phyloP scores from a whole-genome alignment of 1,140 invertebrate genomes.

The Drosophila dunni region DNA sequence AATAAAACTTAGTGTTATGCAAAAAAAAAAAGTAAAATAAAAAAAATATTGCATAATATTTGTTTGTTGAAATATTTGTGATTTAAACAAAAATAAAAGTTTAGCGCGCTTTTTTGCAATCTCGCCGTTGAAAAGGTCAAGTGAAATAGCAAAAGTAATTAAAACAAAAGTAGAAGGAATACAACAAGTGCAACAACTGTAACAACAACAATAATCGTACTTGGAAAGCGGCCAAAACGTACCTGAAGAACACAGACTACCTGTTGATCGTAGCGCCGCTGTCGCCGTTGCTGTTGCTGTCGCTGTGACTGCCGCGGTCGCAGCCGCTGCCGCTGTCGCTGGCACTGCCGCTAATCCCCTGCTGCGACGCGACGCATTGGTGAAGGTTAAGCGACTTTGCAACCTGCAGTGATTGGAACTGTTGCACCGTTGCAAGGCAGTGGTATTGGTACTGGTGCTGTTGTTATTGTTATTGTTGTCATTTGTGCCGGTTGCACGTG shows the following conservation, averaged over 20 bases:
- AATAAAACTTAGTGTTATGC: slow-evolving; percentile 24
- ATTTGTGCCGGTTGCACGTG: slow-evolving; percentile 52
- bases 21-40: slow-evolving; percentile 18
- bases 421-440: slow-evolving; percentile 10
- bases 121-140: slow-evolving; percentile 23
- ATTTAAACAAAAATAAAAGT: neutral
- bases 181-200: slow-evolving; percentile 24
- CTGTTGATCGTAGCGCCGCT: slow-evolving; percentile 39
- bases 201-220: slow-evolving; percentile 8
- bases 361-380: slow-evolving; percentile 16
- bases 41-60: slow-evolving; percentile 20
- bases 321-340: neutral
- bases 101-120: slow-evolving; percentile 12
- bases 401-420: slow-evolving; percentile 31
- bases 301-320: neutral
- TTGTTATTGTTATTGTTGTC: slow-evolving; percentile 16
- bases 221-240: slow-evolving; percentile 14
- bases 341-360: slow-evolving; percentile 20
- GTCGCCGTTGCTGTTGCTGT: neutral
- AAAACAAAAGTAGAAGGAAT: neutral
- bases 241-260: slow-evolving; percentile 29
- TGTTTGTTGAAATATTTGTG: neutral
- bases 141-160: slow-evolving; percentile 5
- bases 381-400: slow-evolving; percentile 37
- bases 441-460: slow-evolving; percentile 1